phyloP scores from a whole-genome alignment of 1,140 invertebrate genomes.

The Megalonaias nervosa region DNA sequence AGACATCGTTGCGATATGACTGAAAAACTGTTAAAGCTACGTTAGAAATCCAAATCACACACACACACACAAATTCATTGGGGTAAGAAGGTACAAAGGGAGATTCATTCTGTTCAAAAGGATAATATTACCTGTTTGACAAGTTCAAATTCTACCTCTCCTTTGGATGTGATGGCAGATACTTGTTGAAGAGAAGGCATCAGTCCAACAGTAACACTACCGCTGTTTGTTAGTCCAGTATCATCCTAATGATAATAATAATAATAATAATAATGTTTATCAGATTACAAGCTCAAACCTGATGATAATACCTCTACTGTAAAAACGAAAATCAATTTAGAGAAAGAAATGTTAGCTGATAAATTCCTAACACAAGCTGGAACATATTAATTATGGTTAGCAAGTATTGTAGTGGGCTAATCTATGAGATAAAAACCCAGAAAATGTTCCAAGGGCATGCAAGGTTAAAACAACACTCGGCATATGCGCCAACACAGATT shows the following conservation, averaged over 20 bases:
- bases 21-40: too few relatives aligned
- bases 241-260: conserved; percentile 14
- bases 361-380: too few relatives aligned
- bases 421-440: too few relatives aligned
- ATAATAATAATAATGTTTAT: background rate
- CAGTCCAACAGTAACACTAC: conserved; percentile 78
- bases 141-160: conserved; percentile 75
- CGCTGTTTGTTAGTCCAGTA: conserved; percentile 68
- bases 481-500: too few relatives aligned
- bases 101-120: background rate
- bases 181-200: conserved; percentile 81
- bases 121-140: conserved; percentile 67
- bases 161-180: conserved; percentile 78
- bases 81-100: background rate
- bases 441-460: too few relatives aligned
- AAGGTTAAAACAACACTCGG: too few relatives aligned
- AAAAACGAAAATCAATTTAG: too few relatives aligned
- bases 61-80: background rate
- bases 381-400: too few relatives aligned
- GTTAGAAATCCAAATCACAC: too few relatives aligned
- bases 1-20: too few relatives aligned
- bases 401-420: too few relatives aligned
- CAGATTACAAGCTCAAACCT: background rate
- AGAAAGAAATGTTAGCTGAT: too few relatives aligned
- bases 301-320: background rate